phyloP scores from a whole-genome alignment of 1,140 invertebrate species.

The Leptinotarsa defecta region DNA sequence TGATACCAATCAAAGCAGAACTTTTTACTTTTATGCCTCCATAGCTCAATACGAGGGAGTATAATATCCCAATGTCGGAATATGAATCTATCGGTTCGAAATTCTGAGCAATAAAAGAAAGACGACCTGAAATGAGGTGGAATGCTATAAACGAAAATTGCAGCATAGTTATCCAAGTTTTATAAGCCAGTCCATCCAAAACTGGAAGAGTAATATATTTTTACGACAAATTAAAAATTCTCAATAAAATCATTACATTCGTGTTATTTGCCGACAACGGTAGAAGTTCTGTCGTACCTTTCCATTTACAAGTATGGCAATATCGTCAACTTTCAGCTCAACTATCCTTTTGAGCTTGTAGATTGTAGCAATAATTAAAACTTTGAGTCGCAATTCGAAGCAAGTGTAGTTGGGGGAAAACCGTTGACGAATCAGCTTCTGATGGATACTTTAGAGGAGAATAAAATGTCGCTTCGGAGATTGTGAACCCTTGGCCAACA shows the following conservation, averaged over 20 bases:
- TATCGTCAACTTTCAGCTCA: background rate
- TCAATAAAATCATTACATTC: slow-evolving; percentile 12
- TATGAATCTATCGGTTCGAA: slow-evolving; percentile 16
- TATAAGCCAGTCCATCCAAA: slow-evolving; percentile 12
- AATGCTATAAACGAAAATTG: slow-evolving; percentile 17
- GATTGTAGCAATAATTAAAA: background rate
- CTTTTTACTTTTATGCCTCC: slow-evolving; percentile 18
- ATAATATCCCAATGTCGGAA: slow-evolving; percentile 16
- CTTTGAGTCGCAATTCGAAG: background rate
- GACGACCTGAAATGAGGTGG: background rate
- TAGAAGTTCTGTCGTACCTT: slow-evolving; percentile 6
- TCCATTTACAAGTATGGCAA: background rate
- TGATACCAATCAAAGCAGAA: slow-evolving; percentile 22
- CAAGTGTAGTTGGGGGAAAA: background rate
- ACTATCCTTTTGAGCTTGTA: background rate
- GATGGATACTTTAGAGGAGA: no score
- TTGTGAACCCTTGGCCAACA: no score
- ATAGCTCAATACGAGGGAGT: slow-evolving; percentile 18
- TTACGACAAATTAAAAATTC: slow-evolving; percentile 22
- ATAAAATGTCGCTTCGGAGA: no score
- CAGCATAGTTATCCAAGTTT: slow-evolving; percentile 13
- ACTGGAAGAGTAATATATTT: slow-evolving; percentile 1
- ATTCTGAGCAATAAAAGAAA: slow-evolving; percentile 13
- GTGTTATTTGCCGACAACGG: background rate
- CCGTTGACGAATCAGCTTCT: no score